These are phyloP conservation scores for Acanthornis magna DNA, from an alignment of 2,797 vertebrate genomes.

Conservation along the genomic window DNA sequence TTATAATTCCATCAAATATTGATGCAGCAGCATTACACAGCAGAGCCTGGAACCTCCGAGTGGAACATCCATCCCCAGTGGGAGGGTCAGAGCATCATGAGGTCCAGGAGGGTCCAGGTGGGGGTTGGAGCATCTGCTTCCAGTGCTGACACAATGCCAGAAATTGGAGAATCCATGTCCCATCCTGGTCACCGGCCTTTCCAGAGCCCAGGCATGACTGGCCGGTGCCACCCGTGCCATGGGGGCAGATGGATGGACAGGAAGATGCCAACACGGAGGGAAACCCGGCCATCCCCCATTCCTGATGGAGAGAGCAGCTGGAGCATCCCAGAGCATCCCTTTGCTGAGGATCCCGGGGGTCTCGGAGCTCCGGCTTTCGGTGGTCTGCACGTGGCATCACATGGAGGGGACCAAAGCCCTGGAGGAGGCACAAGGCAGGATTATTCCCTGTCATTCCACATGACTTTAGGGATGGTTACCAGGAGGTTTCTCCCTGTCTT, in stretches of 20 bases:
- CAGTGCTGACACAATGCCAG: rapidly evolving
- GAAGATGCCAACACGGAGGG: background rate
- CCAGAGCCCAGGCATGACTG: background rate
- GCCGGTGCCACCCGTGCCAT: background rate
- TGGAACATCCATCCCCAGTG: background rate
- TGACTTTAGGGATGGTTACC: background rate
- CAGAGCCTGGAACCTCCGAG: background rate
- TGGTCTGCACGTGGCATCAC: background rate
- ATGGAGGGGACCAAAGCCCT: background rate
- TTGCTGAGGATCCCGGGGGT: rapidly evolving
- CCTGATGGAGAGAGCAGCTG: background rate
- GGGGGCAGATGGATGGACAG: background rate
- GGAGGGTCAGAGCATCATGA: rapidly evolving
- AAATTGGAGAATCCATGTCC: rapidly evolving
- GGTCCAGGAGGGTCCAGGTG: background rate
- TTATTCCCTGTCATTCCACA: rapidly evolving
- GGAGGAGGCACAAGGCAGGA: rapidly evolving
- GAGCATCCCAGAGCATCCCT: background rate
- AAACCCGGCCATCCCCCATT: background rate
- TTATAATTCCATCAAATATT: background rate
- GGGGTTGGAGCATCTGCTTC: background rate
- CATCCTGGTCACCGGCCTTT: background rate
- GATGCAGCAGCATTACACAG: background rate
- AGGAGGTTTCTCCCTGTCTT: background rate
- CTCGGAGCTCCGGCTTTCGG: background rate